Evolutionary conservation across 2,797 vertebrate species (phyloP).

Genomic region (Phoebastria nigripes): DNA sequence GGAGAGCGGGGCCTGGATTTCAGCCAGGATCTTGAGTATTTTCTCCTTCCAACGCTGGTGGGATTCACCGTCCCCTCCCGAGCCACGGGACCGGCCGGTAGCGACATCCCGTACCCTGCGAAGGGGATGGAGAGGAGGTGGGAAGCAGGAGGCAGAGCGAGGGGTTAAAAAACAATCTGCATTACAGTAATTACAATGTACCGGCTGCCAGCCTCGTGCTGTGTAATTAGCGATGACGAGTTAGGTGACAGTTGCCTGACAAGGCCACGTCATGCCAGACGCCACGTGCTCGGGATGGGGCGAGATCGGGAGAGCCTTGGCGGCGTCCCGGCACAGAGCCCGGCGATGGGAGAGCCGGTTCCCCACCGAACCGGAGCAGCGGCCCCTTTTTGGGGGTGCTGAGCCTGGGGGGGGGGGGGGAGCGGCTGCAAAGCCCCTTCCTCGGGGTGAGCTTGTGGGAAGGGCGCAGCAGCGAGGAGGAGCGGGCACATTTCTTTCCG

Average conservation of each 20-base stretch:
- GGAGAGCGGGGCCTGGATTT: conserved; percentile 80
- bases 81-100: background rate
- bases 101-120: conserved; percentile 56
- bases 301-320: background rate
- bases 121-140: background rate
- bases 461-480: background rate
- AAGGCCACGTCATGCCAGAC: background rate
- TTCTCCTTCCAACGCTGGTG: background rate
- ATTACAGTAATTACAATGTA: background rate
- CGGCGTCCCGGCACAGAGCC: background rate
- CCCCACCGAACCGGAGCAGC: rapidly evolving
- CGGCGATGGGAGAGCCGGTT: rapidly evolving
- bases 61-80: background rate
- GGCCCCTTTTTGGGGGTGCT: background rate
- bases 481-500: rapidly evolving
- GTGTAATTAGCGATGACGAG: rapidly evolving
- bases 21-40: conserved; percentile 65
- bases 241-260: background rate
- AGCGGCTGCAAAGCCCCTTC: background rate
- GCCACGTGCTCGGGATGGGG: background rate
- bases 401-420: rapidly evolving
- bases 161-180: no score
- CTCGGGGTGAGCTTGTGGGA: background rate
- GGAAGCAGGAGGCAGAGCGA: background rate
- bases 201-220: background rate